A percentile compares a stretch with the other conserved stretches of the same genome.
Conservation (phyloP, 2,888 invertebrate species). For the Hydrotaea cyrtoneurina region DNA sequence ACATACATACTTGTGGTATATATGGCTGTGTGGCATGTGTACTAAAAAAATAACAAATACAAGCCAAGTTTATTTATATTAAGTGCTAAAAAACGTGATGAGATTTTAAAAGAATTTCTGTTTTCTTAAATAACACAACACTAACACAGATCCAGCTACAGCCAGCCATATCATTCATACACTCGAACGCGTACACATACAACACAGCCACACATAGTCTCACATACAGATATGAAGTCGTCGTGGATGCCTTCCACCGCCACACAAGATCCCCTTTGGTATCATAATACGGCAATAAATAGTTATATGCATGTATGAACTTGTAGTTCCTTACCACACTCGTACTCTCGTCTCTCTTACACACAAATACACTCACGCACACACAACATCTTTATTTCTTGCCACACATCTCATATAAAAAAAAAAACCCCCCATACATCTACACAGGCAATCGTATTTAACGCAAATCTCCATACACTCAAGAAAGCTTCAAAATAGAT, state of each 20-base stretch:
- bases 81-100: conserved; percentile 60
- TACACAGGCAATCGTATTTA: not conserved
- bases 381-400: conserved; percentile 1
- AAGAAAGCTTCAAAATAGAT: conserved; percentile 31
- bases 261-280: not conserved
- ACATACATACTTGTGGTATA: not conserved
- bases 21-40: not conserved
- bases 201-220: not conserved
- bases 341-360: not conserved
- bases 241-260: not conserved
- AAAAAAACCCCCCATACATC: not conserved
- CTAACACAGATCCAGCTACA: not conserved
- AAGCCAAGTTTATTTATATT: conserved; percentile 57
- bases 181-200: not conserved
- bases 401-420: not conserved
- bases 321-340: not conserved
- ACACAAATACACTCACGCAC: not conserved
- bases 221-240: no score
- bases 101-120: conserved; percentile 46
- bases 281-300: conserved; percentile 19
- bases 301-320: not conserved
- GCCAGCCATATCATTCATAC: not conserved
- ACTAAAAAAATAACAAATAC: conserved; percentile 29
- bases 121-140: conserved; percentile 23
- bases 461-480: not conserved